phyloP scores from a whole-genome alignment of 2,797 vertebrate genomes.

The Acropternis orthonyx region DNA sequence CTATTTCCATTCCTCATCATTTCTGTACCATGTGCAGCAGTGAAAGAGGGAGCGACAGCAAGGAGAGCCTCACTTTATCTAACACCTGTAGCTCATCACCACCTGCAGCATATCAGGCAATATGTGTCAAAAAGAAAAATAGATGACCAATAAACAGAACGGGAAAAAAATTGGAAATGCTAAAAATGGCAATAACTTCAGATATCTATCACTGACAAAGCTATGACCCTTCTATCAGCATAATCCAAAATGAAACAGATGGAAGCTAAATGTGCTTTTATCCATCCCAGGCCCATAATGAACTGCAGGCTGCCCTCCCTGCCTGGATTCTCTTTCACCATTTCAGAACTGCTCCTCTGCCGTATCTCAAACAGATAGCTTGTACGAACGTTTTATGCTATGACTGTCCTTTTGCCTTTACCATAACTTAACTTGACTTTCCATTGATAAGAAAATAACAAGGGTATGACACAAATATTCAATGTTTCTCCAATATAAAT shows the following conservation, averaged over 20 bases:
- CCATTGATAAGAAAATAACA: background rate
- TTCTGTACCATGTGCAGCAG: background rate
- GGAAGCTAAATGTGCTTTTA: background rate
- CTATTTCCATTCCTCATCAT: background rate
- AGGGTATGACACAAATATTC: background rate
- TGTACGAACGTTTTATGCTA: background rate
- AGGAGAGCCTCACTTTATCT: background rate
- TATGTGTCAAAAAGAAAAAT: background rate
- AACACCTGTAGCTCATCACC: background rate
- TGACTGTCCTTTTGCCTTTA: background rate
- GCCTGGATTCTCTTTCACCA: background rate
- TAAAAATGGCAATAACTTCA: background rate
- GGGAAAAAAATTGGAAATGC: background rate
- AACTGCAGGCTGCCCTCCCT: background rate
- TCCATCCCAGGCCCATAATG: background rate
- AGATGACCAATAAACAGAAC: background rate
- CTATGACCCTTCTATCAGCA: background rate
- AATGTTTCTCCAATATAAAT: background rate
- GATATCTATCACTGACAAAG: background rate
- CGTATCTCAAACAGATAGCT: rapidly evolving
- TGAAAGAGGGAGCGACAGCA: background rate
- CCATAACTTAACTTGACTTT: background rate
- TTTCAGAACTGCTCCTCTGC: background rate
- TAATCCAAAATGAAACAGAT: background rate
- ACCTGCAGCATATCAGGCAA: background rate